phyloP scores from a whole-genome alignment of 2,888 invertebrate species.

The Zygaena filipendulae region DNA sequence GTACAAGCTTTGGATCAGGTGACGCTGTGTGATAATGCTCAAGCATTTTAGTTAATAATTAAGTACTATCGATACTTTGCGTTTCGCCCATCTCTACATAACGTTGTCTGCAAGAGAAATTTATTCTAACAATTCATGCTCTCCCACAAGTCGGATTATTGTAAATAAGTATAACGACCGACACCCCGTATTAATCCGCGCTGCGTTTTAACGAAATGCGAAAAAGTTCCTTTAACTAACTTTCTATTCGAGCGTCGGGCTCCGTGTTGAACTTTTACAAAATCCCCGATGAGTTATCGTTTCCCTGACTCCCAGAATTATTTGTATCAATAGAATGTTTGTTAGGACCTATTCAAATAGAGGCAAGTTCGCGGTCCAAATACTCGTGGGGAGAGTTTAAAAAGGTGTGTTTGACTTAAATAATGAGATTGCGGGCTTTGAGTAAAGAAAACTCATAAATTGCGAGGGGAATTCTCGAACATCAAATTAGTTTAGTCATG shows the following conservation, averaged over 20 bases:
- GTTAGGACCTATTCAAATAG: slow-evolving; percentile 45
- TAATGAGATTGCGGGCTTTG: slow-evolving; percentile 49
- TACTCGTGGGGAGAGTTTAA: slow-evolving; percentile 41
- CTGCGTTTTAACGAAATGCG: slow-evolving; percentile 53
- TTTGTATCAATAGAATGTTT: slow-evolving; percentile 64
- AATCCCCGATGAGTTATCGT: slow-evolving; percentile 50
- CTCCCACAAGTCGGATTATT: slow-evolving; percentile 61
- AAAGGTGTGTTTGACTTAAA: slow-evolving; percentile 63
- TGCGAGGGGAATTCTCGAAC: slow-evolving; percentile 25
- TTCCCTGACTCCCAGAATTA: slow-evolving; percentile 44
- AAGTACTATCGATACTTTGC: too few species aligned
- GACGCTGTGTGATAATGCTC: too few species aligned
- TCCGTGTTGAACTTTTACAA: slow-evolving; percentile 34
- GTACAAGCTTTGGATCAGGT: too few species aligned
- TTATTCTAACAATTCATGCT: slow-evolving; percentile 55
- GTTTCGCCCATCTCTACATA: too few species aligned
- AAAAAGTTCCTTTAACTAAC: slow-evolving; percentile 58
- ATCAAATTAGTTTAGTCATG: slow-evolving; percentile 32
- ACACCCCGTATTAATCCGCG: slow-evolving; percentile 57
- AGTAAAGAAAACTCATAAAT: slow-evolving; percentile 28
- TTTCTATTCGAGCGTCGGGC: slow-evolving; percentile 27
- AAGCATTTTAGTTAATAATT: too few species aligned
- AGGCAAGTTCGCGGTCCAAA: slow-evolving; percentile 28
- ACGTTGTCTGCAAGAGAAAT: slow-evolving; percentile 49
- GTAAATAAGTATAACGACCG: slow-evolving; percentile 62